Conservation (phyloP, 2,113 vertebrate species). For the Caranx ignobilis region DNA sequence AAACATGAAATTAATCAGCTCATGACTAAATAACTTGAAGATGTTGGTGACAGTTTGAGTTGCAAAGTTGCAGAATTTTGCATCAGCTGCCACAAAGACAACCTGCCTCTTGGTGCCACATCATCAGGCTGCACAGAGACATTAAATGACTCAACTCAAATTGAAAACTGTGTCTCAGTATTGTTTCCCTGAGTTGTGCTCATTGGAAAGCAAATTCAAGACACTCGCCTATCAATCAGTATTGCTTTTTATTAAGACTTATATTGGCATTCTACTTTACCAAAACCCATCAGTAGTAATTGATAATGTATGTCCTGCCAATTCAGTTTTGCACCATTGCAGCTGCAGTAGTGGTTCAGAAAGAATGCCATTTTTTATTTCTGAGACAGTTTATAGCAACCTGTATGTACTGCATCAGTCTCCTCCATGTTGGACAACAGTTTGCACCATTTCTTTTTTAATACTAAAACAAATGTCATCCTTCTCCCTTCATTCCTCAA, state of each 20-base stretch:
- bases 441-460: too few relatives aligned
- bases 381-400: too few relatives aligned
- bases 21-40: background rate
- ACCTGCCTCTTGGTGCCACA: conserved; percentile 1
- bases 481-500: too few relatives aligned
- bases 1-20: background rate
- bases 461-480: too few relatives aligned
- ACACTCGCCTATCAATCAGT: too few relatives aligned
- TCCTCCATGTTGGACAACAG: too few relatives aligned
- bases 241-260: too few relatives aligned
- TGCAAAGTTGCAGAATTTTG: conserved; percentile 33
- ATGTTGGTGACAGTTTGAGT: conserved; percentile 3
- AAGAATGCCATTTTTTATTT: too few relatives aligned
- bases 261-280: background rate
- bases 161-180: background rate
- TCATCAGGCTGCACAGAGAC: conserved; percentile 11
- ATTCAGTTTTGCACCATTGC: background rate
- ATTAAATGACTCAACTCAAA: conserved; percentile 15
- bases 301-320: background rate
- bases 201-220: too few relatives aligned
- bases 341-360: background rate
- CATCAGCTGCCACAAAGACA: conserved; percentile 24
- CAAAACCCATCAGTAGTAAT: background rate
- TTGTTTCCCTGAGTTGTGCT: too few relatives aligned
- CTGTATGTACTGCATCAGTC: too few relatives aligned